A percentile compares a stretch with the other conserved stretches of the same genome.
Conservation (phyloP, 2,113 vertebrate genomes). For the Amphilophus citrinellus region DNA sequence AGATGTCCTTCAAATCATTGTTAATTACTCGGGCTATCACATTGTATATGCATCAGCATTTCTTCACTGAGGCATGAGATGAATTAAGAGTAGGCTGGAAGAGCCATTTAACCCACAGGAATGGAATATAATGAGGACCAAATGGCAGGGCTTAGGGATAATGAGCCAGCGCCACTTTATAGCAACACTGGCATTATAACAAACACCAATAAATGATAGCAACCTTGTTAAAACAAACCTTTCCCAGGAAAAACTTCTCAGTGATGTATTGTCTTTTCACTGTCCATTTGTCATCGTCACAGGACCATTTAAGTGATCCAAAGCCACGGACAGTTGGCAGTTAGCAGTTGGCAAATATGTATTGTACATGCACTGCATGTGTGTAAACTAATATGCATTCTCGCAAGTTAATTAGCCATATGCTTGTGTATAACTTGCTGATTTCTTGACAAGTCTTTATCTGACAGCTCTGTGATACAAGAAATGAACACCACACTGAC, state of each 20-base stretch:
- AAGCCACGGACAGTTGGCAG: neutral
- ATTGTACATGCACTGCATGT: neutral
- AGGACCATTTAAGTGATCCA: neutral
- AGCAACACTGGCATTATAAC: conserved; percentile 62
- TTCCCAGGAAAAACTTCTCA: conserved; percentile 26
- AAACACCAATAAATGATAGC: conserved; percentile 60
- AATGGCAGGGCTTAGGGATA: conserved; percentile 64
- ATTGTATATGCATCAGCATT: conserved; percentile 36
- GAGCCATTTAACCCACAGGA: conserved; percentile 59
- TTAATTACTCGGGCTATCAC: conserved; percentile 22
- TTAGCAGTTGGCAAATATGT: neutral
- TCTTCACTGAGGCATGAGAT: conserved; percentile 30
- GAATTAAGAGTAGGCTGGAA: conserved; percentile 35
- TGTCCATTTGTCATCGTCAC: neutral
- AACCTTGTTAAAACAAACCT: conserved; percentile 52
- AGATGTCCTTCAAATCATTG: conserved; percentile 16
- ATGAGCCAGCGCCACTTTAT: conserved; percentile 64
- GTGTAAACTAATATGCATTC: neutral
- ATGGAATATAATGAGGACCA: conserved; percentile 65
- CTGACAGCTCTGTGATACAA: neutral
- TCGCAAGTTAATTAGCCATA: neutral
- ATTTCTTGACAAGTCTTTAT: neutral
- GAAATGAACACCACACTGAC: rapidly evolving
- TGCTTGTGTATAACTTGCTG: neutral
- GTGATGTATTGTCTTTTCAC: conserved; percentile 6